Evolutionary conservation across 2,888 invertebrate genomes (phyloP).

Genomic region (Nomada flava): DNA sequence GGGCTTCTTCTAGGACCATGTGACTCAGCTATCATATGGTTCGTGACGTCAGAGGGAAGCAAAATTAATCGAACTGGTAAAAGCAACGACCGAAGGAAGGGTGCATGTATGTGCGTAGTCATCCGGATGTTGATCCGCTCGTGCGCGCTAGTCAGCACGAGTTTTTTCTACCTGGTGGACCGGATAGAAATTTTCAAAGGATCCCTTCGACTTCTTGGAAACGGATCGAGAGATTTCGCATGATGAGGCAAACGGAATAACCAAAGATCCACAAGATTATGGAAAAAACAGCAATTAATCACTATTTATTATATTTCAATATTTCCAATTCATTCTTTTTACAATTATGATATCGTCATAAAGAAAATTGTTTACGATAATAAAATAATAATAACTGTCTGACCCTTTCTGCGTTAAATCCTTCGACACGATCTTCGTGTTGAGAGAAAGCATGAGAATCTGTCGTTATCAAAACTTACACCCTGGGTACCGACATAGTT

Average conservation of each 20-base stretch:
- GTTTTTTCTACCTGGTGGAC: conserved; percentile 37
- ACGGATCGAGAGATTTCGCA: conserved; percentile 31
- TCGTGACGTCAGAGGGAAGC: conserved; percentile 55
- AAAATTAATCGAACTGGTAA: conserved; percentile 50
- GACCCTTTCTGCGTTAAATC: neutral
- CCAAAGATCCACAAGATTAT: neutral
- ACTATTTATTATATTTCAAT: neutral
- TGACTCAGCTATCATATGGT: conserved; percentile 60
- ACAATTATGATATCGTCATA: no score
- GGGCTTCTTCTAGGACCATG: conserved; percentile 36
- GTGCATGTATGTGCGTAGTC: conserved; percentile 3
- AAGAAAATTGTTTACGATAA: no score
- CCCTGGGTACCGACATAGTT: conserved; percentile 12
- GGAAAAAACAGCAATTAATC: neutral
- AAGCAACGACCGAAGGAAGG: conserved; percentile 42
- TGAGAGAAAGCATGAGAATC: neutral
- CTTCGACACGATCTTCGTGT: neutral
- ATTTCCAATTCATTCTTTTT: neutral
- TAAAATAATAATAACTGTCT: no score
- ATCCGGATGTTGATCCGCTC: conserved; percentile 36
- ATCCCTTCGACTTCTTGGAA: conserved; percentile 29
- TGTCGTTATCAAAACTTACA: conserved; percentile 4
- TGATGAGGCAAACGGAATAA: conserved; percentile 5
- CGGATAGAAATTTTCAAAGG: conserved; percentile 47
- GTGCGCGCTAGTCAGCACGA: conserved; percentile 19